phyloP scores from a whole-genome alignment of 2,888 invertebrate genomes.

The Sipha maydis region DNA sequence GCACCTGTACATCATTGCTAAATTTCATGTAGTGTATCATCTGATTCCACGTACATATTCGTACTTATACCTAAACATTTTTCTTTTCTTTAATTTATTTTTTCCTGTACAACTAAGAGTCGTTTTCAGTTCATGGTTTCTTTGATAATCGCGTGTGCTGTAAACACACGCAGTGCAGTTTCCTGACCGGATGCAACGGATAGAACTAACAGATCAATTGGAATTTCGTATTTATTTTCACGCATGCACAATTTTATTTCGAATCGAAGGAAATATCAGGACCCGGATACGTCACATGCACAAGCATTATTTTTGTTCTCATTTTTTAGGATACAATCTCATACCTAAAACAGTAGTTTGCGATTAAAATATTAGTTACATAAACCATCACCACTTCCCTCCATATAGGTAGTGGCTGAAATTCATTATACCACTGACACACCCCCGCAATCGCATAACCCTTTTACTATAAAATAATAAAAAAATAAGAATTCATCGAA shows the following conservation, averaged over 20 bases:
- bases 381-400: not conserved
- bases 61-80: not conserved
- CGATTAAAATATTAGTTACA: slow-evolving; percentile 17
- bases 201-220: not conserved
- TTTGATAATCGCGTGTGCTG: not conserved
- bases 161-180: not conserved
- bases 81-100: not conserved
- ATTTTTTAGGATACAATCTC: not conserved
- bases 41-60: too few species aligned
- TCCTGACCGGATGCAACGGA: not conserved
- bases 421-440: slow-evolving; percentile 27
- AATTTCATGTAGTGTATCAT: too few species aligned
- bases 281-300: not conserved
- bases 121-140: not conserved
- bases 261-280: not conserved
- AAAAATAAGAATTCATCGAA: not conserved
- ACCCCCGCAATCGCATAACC: slow-evolving; percentile 9
- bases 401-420: not conserved
- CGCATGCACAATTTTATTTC: not conserved
- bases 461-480: slow-evolving; percentile 18
- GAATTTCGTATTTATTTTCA: not conserved
- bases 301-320: not conserved
- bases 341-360: not conserved
- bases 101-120: not conserved
- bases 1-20: too few species aligned